Conservation (phyloP, 1,140 invertebrate genomes). For the Aphelenchoides avenae region DNA sequence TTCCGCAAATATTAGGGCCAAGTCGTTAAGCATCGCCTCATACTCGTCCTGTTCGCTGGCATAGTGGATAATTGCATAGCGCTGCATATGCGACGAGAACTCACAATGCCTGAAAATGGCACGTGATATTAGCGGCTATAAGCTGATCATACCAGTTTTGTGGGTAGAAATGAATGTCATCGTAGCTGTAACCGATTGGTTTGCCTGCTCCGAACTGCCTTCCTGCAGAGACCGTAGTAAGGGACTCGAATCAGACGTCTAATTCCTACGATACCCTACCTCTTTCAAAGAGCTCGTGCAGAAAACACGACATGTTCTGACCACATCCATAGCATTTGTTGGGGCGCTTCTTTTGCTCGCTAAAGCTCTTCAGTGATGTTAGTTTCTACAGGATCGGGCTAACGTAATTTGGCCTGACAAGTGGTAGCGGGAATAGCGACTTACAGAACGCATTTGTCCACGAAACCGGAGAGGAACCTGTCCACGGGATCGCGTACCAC, state of each 20-base stretch:
- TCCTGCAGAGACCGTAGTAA: background rate
- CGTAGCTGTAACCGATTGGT: background rate
- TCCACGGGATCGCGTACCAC: constrained; percentile 17
- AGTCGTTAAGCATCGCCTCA: too few species aligned
- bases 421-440: background rate
- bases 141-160: background rate
- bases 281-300: background rate
- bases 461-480: constrained; percentile 11
- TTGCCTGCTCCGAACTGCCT: too few species aligned
- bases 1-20: too few species aligned
- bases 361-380: background rate
- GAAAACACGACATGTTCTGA: background rate
- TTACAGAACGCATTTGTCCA: constrained; percentile 19
- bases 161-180: constrained; percentile 1
- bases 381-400: background rate
- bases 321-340: background rate
- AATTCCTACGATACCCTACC: background rate
- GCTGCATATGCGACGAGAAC: too few species aligned
- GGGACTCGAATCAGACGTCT: background rate
- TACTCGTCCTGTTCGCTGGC: too few species aligned
- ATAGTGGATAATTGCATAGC: too few species aligned
- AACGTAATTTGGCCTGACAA: background rate
- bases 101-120: background rate
- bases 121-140: background rate
- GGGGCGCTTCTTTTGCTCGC: background rate